Base-by-base conservation (phyloP, 2,113 vertebrate genomes). In the Mola mola region DNA sequence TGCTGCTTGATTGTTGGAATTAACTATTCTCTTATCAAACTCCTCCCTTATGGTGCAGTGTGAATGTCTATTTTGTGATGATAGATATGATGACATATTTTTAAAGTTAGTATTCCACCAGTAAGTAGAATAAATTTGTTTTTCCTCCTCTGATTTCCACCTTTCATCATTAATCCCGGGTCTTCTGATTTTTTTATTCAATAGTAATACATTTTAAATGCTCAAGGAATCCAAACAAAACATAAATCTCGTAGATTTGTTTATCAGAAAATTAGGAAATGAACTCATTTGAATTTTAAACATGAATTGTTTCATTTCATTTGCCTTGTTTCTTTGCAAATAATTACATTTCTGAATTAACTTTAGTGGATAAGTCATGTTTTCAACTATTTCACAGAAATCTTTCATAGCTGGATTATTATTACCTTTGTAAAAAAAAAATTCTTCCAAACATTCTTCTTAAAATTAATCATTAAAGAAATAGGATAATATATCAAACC, bases 281-380 rank as follows among this genome's bases (percentile, higher is more conserved):
- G 8, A 43, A 0, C 37, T n/a, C 1, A 28, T 64, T 28, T 74
- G 51, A 71, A 84, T 88, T 89, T 59, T 73, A 55, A 60, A 41
- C 44, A 25, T 46, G 0, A 82, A 81, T 75, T 76, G 36, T 26
- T 80, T 36, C 8, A 63, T 65, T 69, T 81, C 43, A 72, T 75
- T 72, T 0, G 0, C n/a, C 9, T 69, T 1, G 5, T 66, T 85
- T 46, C 21, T 15, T 40, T 11, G 2, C n/a, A 72, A 81, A 83
- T 41, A 79, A 83, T 73, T 83, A 70, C 53, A 66, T 67, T n/a
- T 53, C 3, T 60, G 8, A 17, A 46, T 59, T 61, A 5, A 47
- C 66, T 58, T 50, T 15, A 48, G 7, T 24, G 11, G 21, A 57
- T 41, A 17, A 19, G 22, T 3, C n/a, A 37, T 21, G 17, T 62